phyloP scores from a whole-genome alignment of 2,888 invertebrate species.

The Antheraea assamensis region DNA sequence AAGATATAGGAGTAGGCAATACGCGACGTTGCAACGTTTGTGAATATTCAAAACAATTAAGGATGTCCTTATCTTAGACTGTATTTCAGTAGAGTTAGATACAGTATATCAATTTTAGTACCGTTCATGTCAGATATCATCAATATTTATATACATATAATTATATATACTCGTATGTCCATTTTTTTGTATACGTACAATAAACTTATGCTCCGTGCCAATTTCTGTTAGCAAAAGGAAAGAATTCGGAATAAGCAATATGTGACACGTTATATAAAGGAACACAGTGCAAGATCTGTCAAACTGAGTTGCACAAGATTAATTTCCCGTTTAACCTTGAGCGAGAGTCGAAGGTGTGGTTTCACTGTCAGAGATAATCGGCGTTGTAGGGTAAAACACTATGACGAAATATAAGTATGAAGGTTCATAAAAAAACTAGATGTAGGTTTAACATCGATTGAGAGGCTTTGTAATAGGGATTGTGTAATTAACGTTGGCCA shows the following conservation, averaged over 20 bases:
- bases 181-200: not conserved
- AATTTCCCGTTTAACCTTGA: conserved; percentile 8
- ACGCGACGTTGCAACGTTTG: no score
- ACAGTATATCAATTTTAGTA: no score
- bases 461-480: no score
- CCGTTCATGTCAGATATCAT: no score
- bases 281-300: not conserved
- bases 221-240: not conserved
- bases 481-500: no score
- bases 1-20: no score
- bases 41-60: no score
- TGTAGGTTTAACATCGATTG: not conserved
- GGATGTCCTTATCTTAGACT: no score
- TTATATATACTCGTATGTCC: not conserved
- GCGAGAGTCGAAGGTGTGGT: not conserved
- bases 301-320: conserved; percentile 10
- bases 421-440: not conserved
- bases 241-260: conserved; percentile 4
- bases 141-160: no score
- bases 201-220: not conserved
- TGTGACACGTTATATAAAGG: not conserved
- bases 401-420: not conserved
- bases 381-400: not conserved
- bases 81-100: no score
- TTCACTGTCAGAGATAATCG: conserved; percentile 7